Conservation (phyloP, 2,113 vertebrate genomes). For the Rhodinocichla rosea region DNA sequence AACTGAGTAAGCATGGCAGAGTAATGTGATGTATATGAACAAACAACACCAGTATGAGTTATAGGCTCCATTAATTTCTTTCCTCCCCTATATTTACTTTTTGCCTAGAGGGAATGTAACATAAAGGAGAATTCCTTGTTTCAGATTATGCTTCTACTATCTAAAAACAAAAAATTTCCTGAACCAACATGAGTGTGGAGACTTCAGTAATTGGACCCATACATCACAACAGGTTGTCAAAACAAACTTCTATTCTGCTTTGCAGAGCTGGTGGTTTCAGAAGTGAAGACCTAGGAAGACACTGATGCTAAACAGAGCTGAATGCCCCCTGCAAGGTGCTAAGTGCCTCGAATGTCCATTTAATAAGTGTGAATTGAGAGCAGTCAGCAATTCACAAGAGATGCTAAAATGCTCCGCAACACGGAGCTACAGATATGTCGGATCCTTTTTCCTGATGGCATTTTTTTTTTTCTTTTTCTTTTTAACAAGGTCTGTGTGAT, state of each 20-base stretch:
- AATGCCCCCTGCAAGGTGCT: slow-evolving; percentile 31
- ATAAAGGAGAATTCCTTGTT: slow-evolving; percentile 18
- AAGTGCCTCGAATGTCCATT: slow-evolving; percentile 35
- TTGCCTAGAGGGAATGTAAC: slow-evolving; percentile 3
- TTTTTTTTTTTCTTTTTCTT: background rate
- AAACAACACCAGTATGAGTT: background rate
- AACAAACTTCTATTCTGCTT: background rate
- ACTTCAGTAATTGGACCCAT: slow-evolving; percentile 23
- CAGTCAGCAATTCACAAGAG: background rate
- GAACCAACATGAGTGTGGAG: background rate
- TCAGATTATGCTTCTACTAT: background rate
- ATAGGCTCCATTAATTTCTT: slow-evolving; percentile 31
- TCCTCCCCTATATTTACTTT: slow-evolving; percentile 2
- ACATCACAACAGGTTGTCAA: slow-evolving; percentile 16
- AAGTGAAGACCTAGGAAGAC: background rate
- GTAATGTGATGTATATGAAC: background rate
- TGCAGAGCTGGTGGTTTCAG: background rate
- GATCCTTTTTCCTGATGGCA: background rate
- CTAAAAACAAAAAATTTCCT: background rate
- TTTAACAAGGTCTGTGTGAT: background rate
- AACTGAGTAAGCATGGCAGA: background rate
- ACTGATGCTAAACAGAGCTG: background rate
- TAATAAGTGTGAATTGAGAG: slow-evolving; percentile 29
- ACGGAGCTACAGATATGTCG: background rate
- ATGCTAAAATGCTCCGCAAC: background rate